Evolutionary conservation across 2,797 vertebrate genomes (phyloP).

Genomic region (Bovichtus diacanthus): DNA sequence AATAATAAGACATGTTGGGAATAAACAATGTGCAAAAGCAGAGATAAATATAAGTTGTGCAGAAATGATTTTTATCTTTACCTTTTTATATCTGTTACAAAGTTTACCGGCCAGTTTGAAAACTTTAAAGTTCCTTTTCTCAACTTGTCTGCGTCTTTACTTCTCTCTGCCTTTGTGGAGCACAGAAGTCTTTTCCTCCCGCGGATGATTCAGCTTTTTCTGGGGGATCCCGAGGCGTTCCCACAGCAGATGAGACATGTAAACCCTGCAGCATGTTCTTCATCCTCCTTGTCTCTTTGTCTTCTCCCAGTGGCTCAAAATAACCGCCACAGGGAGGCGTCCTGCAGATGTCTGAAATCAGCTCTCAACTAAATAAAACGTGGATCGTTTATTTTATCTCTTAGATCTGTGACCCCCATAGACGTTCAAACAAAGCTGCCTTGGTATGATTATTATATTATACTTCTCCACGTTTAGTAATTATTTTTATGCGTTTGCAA

Average conservation of each 20-base stretch:
- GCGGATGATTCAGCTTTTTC: constrained; percentile 26
- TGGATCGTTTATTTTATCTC: not conserved
- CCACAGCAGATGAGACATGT: constrained; percentile 52
- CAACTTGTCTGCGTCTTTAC: not conserved
- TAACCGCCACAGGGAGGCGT: constrained; percentile 50
- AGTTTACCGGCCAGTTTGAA: not conserved
- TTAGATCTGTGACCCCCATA: not conserved
- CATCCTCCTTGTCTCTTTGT: constrained; percentile 16
- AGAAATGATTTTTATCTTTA: too few species aligned
- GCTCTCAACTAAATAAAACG: constrained; percentile 19
- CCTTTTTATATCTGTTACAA: not conserved
- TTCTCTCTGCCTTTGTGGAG: not conserved
- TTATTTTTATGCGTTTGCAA: too few species aligned
- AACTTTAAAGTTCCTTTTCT: not conserved
- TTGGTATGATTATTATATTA: not conserved
- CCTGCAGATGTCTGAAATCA: constrained; percentile 37
- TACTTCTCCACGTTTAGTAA: not conserved
- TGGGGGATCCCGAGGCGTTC: constrained; percentile 37
- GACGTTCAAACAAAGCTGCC: not conserved
- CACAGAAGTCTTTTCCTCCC: not conserved
- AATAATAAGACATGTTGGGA: not conserved
- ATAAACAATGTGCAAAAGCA: too few species aligned
- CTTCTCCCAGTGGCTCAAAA: constrained; percentile 31
- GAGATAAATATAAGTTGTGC: too few species aligned
- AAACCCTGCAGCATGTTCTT: constrained; percentile 55